Base-by-base conservation (phyloP, 1,140 invertebrate species). In the Nautilus pompilius region DNA sequence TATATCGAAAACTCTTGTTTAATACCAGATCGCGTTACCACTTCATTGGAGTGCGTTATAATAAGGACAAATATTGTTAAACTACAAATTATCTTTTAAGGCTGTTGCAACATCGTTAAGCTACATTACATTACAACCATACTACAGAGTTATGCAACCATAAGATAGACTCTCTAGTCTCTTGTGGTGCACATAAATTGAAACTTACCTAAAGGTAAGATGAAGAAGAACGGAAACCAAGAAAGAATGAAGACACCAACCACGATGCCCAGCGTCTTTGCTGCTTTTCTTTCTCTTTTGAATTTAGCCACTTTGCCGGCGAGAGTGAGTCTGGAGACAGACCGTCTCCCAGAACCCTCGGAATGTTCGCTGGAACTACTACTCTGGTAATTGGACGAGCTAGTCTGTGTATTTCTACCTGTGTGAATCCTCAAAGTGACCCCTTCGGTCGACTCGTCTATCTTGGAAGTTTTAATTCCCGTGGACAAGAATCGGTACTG, bases 221-320 rank as follows among this genome's bases (percentile, higher is more conserved):
- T 85, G 6, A 97, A 91, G 82, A 99, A 98, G 82, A 98, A 99
- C 2, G 96, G 96, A 48, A 99, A 85, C 96, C 96, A 99, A 80
- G 96, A 99, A 54, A 96, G 83, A 22, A 91, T 92, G 76, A 99
- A 99, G 1, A 95, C 93, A 62, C 93, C 95, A 60, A 99, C 98
- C 4, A 87, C 93, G 45, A 95, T 89, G 6, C 91, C 92, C 26
- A 96, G 82, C 0, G 93, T 95, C 78, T 94, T 91, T 15, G 93
- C 92, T 0, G 93, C 94, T 63, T 84, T 84, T 33, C 79, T 77
- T 61, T 83, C 81, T 36, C 75, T 33, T 92, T 58, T 77, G 62
- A 80, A 80, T 48, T 77, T 74, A 1, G 79, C 76, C 13, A 78
- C 69, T 63, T 71, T 79, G 30, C 74, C 74, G 1, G 74, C 70